Base-by-base conservation (phyloP, 2,888 invertebrate species). In the Gari tellinella region DNA sequence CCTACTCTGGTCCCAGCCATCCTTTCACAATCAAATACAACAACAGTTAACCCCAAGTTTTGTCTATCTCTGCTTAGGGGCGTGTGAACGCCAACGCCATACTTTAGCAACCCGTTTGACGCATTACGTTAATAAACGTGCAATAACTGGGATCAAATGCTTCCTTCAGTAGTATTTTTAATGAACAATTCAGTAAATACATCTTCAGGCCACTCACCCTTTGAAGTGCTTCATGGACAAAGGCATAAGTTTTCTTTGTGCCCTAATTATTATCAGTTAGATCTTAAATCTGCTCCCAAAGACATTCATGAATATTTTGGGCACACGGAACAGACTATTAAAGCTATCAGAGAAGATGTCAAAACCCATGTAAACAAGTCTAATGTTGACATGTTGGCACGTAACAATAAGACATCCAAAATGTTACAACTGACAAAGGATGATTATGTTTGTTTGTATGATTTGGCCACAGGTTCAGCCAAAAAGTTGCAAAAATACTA, bases 391-490 rank as follows among this genome's bases (percentile, higher is more conserved):
- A 72, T 72, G 72, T 31, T 43, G 0, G 14, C 46, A 17, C 12
- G 41, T 8, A 52, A 52, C 15, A 76, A 72, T 63, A 45, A 12
- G 1, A 60, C 51, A 12, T 19, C 31, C 17, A n/a, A 51, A 14
- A 45, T 62, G 14, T 41, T 76, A 14, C n/a, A 55, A 21, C 41
- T 76, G 17, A 12, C 15, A 17, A 21, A 14, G 52, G 72, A 73
- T 15, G 72, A 79, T 52, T 80, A 70, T 72, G 77, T 79, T 8
- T 80, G 72, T 62, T n/a, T 77, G 14, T 43, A 52, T 1, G 69
- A 68, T 40, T 75, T 70, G 51, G 60, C 63, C 0, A 38, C 21
- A 31, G 63, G 67, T 21, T 2, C 69, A 26, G 80, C 72, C 12
- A 61, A 60, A 31, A 81, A 81, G 37, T 46, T 80, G 5, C 61